Percentiles rank a stretch among this genome's conserved stretches.
Evolutionary conservation across 2,113 vertebrate genomes (phyloP).

Genomic region (Stigmatopora argus): DNA sequence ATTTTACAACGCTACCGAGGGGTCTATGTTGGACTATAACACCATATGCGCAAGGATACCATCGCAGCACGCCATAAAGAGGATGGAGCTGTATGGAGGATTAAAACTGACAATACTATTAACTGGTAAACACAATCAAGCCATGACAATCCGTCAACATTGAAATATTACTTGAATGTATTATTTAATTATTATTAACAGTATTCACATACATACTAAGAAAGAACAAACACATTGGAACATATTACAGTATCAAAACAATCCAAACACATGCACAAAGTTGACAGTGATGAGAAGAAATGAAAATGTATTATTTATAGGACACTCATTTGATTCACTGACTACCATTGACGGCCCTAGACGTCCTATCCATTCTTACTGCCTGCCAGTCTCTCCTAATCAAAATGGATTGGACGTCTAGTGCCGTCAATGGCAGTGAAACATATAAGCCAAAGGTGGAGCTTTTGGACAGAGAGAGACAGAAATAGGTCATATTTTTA

Average conservation of each 20-base stretch:
- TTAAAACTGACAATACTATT: slow-evolving; percentile 9
- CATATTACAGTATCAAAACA: background rate
- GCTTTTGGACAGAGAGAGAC: too few species aligned
- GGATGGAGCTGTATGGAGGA: slow-evolving; percentile 13
- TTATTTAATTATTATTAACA: background rate
- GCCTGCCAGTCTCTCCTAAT: too few species aligned
- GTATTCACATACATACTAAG: background rate
- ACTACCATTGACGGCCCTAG: too few species aligned
- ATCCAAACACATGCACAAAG: background rate
- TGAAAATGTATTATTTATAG: background rate
- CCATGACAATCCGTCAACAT: background rate
- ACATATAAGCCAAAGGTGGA: too few species aligned
- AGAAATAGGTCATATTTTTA: too few species aligned
- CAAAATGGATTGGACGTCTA: too few species aligned
- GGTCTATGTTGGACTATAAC: slow-evolving; percentile 4
- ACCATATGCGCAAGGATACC: slow-evolving; percentile 25
- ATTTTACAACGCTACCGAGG: background rate
- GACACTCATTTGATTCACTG: too few species aligned
- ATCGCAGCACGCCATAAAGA: background rate
- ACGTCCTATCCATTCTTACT: too few species aligned
- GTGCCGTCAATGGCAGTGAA: too few species aligned
- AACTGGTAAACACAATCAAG: slow-evolving; percentile 8
- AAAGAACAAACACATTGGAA: background rate
- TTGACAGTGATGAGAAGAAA: background rate
- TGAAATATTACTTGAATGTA: background rate